Percentiles rank a stretch among this genome's conserved stretches.
Conservation (phyloP, 2,113 vertebrate species). For the Coptodon bakossiorum region DNA sequence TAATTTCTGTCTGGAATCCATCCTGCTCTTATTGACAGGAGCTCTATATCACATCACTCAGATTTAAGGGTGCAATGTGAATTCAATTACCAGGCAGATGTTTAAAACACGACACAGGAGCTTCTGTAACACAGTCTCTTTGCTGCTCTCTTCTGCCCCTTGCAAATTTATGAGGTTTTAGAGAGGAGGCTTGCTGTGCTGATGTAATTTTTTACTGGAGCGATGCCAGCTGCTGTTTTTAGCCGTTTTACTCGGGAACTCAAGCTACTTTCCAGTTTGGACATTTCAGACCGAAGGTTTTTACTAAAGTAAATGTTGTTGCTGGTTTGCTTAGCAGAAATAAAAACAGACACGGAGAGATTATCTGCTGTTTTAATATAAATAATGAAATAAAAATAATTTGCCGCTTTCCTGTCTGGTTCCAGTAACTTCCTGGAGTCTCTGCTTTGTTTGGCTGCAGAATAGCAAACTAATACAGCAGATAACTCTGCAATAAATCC, state of each 20-base stretch:
- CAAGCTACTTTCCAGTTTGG: background rate
- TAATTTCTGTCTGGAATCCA: slow-evolving; percentile 27
- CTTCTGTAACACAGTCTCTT: slow-evolving; percentile 27
- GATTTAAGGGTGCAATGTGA: slow-evolving; percentile 60
- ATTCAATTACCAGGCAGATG: slow-evolving; percentile 59
- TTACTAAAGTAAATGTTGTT: background rate
- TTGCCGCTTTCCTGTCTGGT: background rate
- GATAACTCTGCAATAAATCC: background rate
- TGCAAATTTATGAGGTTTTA: slow-evolving; percentile 49
- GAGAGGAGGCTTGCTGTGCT: slow-evolving; percentile 2
- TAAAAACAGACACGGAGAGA: background rate
- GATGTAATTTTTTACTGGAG: slow-evolving; percentile 37
- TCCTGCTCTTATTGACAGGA: slow-evolving; percentile 53
- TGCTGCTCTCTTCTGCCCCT: slow-evolving; percentile 32
- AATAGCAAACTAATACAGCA: background rate
- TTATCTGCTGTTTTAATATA: background rate
- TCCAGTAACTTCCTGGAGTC: background rate
- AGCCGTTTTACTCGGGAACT: background rate
- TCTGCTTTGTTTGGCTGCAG: background rate
- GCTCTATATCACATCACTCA: slow-evolving; percentile 55
- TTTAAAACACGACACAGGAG: slow-evolving; percentile 44
- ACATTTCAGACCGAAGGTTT: background rate
- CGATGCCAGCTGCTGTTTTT: background rate
- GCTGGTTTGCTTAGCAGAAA: background rate
- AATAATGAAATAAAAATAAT: background rate